These are phyloP conservation scores for Taxidea taxus DNA, from an alignment of 2,113 vertebrate species.

Conservation along the genomic window DNA sequence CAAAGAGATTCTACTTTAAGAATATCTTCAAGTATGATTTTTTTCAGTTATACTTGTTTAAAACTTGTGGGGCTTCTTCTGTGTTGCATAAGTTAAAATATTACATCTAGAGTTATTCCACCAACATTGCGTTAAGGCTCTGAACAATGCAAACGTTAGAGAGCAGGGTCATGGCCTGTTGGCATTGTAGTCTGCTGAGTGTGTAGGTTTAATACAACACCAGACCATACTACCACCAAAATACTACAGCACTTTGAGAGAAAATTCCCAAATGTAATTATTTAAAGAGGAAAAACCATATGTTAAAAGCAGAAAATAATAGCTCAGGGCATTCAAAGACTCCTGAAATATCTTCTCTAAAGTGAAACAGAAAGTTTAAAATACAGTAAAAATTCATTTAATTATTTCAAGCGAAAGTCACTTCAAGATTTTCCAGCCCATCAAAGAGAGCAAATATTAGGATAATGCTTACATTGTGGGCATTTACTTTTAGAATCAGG, in stretches of 20 bases:
- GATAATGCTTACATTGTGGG: neutral
- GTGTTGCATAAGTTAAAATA: neutral
- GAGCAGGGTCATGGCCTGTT: neutral
- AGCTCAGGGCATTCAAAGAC: neutral
- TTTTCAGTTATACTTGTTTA: neutral
- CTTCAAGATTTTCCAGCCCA: conserved; percentile 16
- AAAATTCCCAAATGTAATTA: conserved; percentile 3
- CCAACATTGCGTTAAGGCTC: neutral
- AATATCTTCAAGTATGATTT: neutral
- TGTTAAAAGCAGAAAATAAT: neutral
- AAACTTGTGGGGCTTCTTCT: conserved; percentile 27
- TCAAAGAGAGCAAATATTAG: neutral
- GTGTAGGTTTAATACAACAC: neutral
- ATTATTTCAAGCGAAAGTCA: conserved; percentile 40
- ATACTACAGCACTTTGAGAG: neutral
- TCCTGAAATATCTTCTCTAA: conserved; percentile 29
- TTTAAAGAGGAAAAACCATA: conserved; percentile 7
- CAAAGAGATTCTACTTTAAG: neutral
- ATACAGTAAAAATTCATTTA: neutral
- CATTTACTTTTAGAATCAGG: neutral
- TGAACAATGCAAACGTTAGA: conserved; percentile 1
- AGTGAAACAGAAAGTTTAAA: conserved; percentile 6
- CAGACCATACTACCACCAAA: neutral
- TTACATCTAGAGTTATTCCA: neutral
- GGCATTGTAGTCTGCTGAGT: neutral